A percentile compares a stretch with the other conserved stretches of the same genome.
Conservation (phyloP, 2,797 vertebrate species). For the Loris lydekkerianus region DNA sequence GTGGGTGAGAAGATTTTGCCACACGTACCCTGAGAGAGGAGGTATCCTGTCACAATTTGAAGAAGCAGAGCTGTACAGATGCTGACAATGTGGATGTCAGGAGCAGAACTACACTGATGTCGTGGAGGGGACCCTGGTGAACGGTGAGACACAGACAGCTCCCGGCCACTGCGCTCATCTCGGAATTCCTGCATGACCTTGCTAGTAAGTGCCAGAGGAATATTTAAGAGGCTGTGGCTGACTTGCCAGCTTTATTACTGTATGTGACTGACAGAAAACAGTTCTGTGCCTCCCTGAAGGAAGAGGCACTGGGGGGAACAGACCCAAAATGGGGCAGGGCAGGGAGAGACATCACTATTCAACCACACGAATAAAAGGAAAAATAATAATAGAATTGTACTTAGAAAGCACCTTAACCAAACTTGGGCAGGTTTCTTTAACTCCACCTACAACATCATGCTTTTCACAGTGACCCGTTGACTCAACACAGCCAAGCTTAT, state of each 20-base stretch:
- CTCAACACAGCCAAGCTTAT: not conserved
- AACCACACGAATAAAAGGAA: not conserved
- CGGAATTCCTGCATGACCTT: not conserved
- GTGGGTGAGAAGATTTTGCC: not conserved
- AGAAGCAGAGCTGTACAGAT: not conserved
- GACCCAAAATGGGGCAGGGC: not conserved
- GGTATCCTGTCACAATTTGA: not conserved
- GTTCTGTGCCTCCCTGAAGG: not conserved
- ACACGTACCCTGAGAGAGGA: not conserved
- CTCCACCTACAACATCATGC: not conserved
- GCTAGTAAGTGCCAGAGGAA: slow-evolving; percentile 26
- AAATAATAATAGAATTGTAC: not conserved
- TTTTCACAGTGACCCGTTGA: not conserved
- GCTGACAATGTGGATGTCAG: not conserved
- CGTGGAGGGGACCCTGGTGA: not conserved
- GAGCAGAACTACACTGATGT: not conserved
- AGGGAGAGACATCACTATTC: not conserved
- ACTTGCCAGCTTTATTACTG: not conserved
- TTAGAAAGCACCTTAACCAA: not conserved
- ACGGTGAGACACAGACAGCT: not conserved
- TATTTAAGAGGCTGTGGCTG: not conserved
- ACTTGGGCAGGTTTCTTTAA: not conserved
- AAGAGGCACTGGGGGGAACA: not conserved
- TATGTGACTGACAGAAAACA: not conserved
- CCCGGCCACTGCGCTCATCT: not conserved